A percentile compares a stretch with the other conserved stretches of the same genome.
These are phyloP conservation scores for Morone saxatilis DNA, from an alignment of 2,113 vertebrate species.

Conservation along the genomic window DNA sequence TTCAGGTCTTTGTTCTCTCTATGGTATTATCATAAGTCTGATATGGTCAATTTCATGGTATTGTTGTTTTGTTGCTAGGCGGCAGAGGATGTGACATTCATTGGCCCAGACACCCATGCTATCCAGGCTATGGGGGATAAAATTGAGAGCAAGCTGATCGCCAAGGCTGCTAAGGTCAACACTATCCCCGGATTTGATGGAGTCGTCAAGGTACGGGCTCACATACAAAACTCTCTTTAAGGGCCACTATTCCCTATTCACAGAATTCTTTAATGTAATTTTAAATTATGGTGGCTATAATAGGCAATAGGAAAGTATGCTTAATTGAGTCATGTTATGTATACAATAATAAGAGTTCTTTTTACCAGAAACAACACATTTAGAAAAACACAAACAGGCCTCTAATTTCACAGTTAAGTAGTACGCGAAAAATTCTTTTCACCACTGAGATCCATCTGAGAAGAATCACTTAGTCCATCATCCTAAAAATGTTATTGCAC, in stretches of 20 bases:
- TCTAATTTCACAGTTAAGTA: too few relatives aligned
- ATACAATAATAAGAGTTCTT: neutral
- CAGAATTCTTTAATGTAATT: neutral
- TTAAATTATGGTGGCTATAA: neutral
- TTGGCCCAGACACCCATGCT: conserved; percentile 95
- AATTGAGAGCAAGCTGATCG: conserved; percentile 98
- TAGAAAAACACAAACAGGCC: too few relatives aligned
- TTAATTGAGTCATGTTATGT: too few relatives aligned
- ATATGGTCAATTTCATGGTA: neutral
- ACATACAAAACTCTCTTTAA: neutral
- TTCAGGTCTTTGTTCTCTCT: neutral
- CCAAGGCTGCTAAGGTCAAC: conserved; percentile 96
- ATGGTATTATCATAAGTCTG: neutral
- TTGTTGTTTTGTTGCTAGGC: conserved; percentile 82
- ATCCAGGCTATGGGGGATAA: conserved; percentile 99
- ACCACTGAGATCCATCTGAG: too few relatives aligned
- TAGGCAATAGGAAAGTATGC: too few relatives aligned
- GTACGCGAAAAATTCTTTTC: too few relatives aligned
- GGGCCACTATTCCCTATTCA: neutral
- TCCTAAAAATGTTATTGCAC: too few relatives aligned
- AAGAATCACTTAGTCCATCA: too few relatives aligned
- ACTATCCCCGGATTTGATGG: conserved; percentile 98
- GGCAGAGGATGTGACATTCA: conserved; percentile 91
- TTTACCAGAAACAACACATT: neutral
- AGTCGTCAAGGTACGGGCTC: conserved; percentile 90